These are phyloP conservation scores for Thamnophis sirtalis DNA, from an alignment of 2,113 vertebrate species.

Conservation along the genomic window DNA sequence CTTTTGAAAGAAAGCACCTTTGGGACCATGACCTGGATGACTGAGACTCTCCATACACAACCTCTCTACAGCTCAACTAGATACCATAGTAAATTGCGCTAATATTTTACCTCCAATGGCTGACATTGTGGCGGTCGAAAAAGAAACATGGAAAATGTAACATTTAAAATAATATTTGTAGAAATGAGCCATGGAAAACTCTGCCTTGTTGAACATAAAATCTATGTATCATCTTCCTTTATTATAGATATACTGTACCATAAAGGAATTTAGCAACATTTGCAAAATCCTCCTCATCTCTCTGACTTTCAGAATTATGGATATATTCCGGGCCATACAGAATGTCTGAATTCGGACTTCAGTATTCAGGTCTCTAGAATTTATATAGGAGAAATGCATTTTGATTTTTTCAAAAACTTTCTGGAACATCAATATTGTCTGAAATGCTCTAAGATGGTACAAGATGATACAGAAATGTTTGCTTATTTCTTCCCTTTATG, in stretches of 20 bases:
- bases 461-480: neutral
- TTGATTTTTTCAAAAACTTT: neutral
- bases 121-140: neutral
- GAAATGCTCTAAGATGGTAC: neutral
- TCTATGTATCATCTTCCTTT: neutral
- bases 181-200: neutral
- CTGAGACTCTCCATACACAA: neutral
- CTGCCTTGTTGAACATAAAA: constrained; percentile 24
- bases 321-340: neutral
- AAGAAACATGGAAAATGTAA: neutral
- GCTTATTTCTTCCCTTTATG: neutral
- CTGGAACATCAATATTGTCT: neutral
- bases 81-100: neutral
- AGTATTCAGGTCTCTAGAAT: neutral
- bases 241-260: constrained; percentile 5
- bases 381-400: neutral
- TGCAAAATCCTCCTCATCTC: neutral
- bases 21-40: too few relatives aligned
- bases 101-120: neutral
- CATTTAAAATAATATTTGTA: neutral
- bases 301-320: neutral
- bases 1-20: too few relatives aligned
- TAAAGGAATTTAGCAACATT: neutral
- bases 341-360: neutral
- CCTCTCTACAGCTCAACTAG: neutral